A percentile compares a stretch with the other conserved stretches of the same genome.
Conservation (phyloP, 2,797 vertebrate species). For the Lepus oiostolus region DNA sequence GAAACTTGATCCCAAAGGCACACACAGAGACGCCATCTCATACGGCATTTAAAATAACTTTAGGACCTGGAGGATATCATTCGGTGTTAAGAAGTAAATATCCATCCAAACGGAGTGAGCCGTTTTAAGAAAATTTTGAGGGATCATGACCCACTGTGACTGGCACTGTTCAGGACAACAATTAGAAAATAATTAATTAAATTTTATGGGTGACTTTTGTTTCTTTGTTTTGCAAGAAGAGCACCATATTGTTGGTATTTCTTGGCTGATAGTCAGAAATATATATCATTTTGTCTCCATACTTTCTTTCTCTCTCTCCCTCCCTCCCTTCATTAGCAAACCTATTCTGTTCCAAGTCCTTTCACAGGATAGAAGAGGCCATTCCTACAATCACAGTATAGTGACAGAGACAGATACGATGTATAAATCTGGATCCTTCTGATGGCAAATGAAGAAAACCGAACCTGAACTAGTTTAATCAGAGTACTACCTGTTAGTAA, state of each 20-base stretch:
- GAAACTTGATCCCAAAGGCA: constrained; percentile 66
- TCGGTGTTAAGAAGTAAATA: constrained; percentile 74
- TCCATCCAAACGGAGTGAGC: neutral
- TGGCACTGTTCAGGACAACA: neutral
- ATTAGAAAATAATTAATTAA: constrained; percentile 22
- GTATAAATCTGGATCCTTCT: neutral
- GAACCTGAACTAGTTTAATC: neutral
- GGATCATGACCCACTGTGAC: neutral
- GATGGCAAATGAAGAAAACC: neutral
- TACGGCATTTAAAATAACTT: constrained; percentile 61
- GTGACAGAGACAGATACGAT: neutral
- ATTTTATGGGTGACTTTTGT: neutral
- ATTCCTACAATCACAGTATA: neutral
- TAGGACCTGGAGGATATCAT: constrained; percentile 60
- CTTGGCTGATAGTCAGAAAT: neutral
- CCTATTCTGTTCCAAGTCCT: neutral
- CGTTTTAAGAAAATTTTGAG: neutral
- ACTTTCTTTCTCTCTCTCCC: no score
- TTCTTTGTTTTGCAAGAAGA: neutral
- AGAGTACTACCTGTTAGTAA: neutral
- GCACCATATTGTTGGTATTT: neutral
- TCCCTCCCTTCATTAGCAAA: neutral
- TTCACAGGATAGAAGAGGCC: neutral
- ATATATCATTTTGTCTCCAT: neutral
- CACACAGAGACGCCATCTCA: constrained; percentile 48